phyloP scores from a whole-genome alignment of 1,140 invertebrate species.

The Rhizoglyphus robini region DNA sequence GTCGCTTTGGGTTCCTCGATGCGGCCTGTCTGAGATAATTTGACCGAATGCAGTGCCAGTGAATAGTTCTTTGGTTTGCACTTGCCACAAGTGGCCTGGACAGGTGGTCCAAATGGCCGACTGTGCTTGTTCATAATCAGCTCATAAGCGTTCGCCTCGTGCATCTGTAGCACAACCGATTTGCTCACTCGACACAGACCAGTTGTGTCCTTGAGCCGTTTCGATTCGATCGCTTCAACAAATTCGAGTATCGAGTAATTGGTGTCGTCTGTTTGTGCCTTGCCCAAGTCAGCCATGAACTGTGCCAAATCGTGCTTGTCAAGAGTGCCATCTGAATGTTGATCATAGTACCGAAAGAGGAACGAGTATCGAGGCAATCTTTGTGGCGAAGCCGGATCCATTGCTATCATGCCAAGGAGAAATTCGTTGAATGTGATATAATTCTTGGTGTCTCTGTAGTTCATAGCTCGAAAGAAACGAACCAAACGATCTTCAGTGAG shows the following conservation, averaged over 20 bases:
- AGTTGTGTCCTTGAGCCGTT: neutral
- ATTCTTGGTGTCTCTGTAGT: neutral
- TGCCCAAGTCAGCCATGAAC: slow-evolving; percentile 9
- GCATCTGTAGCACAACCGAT: neutral
- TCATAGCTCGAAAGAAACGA: slow-evolving; percentile 18
- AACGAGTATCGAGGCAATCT: neutral
- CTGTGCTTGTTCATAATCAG: neutral
- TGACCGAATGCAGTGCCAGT: slow-evolving; percentile 17
- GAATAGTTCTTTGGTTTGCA: neutral
- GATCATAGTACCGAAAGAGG: slow-evolving; percentile 19
- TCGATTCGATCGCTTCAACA: slow-evolving; percentile 6
- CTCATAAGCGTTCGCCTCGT: neutral
- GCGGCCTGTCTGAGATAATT: neutral
- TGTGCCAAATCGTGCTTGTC: neutral
- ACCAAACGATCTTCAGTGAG: neutral
- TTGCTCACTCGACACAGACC: neutral
- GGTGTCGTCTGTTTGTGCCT: neutral
- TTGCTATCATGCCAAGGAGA: slow-evolving; percentile 38
- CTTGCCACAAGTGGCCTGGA: neutral
- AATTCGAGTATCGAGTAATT: slow-evolving; percentile 5
- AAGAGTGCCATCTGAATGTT: neutral
- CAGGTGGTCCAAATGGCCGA: neutral
- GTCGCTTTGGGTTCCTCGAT: neutral
- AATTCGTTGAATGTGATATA: slow-evolving; percentile 36
- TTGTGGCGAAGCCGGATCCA: slow-evolving; percentile 41